phyloP scores from a whole-genome alignment of 2,888 invertebrate genomes.

The Ochropacha duplaris region DNA sequence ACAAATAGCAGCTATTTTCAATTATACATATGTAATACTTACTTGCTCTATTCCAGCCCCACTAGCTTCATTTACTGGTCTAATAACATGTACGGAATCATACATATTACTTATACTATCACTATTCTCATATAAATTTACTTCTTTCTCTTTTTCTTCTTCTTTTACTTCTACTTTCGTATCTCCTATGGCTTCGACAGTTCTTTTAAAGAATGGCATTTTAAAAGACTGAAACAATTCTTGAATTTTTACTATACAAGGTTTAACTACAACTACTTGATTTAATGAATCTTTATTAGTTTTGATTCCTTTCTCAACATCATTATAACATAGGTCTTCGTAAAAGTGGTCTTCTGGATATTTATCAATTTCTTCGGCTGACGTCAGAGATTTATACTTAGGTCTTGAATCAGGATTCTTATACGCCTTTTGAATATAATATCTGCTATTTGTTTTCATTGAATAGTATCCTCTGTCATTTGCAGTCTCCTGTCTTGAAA shows the following conservation, averaged over 20 bases:
- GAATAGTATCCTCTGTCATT: constrained; percentile 67
- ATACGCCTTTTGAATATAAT: constrained; percentile 49
- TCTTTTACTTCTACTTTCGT: constrained; percentile 25
- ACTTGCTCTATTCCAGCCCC: constrained; percentile 25
- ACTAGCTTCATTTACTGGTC: constrained; percentile 19
- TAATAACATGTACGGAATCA: constrained; percentile 63
- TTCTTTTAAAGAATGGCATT: constrained; percentile 66
- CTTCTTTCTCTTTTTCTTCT: constrained; percentile 29
- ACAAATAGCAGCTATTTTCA: constrained; percentile 10
- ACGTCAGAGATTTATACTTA: constrained; percentile 63
- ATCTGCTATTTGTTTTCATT: constrained; percentile 60
- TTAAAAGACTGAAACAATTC: constrained; percentile 68
- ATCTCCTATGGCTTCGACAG: constrained; percentile 41
- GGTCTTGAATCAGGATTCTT: constrained; percentile 54
- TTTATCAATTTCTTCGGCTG: constrained; percentile 56
- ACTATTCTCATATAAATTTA: constrained; percentile 59
- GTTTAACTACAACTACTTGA: constrained; percentile 41
- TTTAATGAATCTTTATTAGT: constrained; percentile 14
- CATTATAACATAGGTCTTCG: constrained; percentile 71
- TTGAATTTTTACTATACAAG: constrained; percentile 68
- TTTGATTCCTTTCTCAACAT: constrained; percentile 37
- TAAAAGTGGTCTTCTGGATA: constrained; percentile 71
- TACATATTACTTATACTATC: constrained; percentile 64
- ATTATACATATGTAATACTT: constrained; percentile 14
- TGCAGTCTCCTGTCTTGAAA: constrained; percentile 53